A percentile compares a stretch with the other conserved stretches of the same genome.
These are phyloP conservation scores for Drosophila monieri DNA, from an alignment of 2,888 invertebrate genomes.

Conservation along the genomic window DNA sequence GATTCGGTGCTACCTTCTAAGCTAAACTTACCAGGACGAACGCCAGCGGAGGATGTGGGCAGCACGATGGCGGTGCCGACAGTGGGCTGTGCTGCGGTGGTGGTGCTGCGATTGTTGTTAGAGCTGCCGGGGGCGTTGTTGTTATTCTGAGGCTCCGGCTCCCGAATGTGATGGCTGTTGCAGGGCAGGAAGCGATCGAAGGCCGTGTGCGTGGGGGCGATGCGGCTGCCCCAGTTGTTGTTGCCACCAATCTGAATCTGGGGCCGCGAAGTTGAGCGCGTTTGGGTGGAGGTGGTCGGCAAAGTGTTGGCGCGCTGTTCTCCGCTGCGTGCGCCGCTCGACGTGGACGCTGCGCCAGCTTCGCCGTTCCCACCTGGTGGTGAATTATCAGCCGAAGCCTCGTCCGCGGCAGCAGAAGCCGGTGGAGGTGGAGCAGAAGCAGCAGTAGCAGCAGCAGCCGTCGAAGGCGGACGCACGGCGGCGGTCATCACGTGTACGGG, in stretches of 20 bases:
- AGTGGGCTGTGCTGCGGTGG: conserved; percentile 3
- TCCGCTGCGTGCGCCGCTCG: conserved; percentile 83
- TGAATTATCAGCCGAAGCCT: conserved; percentile 31
- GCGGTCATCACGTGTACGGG: conserved; percentile 85
- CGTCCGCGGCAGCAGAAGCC: conserved; percentile 56
- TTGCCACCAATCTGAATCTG: conserved; percentile 88
- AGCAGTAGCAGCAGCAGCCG: conserved; percentile 44
- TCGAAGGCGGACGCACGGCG: conserved; percentile 85
- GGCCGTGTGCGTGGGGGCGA: conserved; percentile 82
- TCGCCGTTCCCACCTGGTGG: conserved; percentile 42
- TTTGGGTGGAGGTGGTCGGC: conserved; percentile 89
- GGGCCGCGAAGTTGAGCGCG: conserved; percentile 88
- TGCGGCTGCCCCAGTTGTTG: conserved; percentile 84
- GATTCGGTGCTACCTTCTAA: not conserved
- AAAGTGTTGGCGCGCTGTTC: conserved; percentile 86
- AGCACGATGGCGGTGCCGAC: conserved; percentile 3
- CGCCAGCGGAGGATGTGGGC: conserved; percentile 2
- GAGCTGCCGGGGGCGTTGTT: conserved; percentile 26
- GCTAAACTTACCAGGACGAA: conserved; percentile 30
- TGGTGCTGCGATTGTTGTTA: conserved; percentile 12
- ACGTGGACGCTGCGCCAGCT: conserved; percentile 45
- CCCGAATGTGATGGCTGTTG: conserved; percentile 88
- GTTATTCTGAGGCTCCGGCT: conserved; percentile 65
- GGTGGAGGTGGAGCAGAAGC: conserved; percentile 50
- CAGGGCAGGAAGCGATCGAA: conserved; percentile 87